Percentiles rank a stretch among this genome's conserved stretches.
Conservation (phyloP, 2,888 invertebrate genomes). For the Caenorhabditis virilis region DNA sequence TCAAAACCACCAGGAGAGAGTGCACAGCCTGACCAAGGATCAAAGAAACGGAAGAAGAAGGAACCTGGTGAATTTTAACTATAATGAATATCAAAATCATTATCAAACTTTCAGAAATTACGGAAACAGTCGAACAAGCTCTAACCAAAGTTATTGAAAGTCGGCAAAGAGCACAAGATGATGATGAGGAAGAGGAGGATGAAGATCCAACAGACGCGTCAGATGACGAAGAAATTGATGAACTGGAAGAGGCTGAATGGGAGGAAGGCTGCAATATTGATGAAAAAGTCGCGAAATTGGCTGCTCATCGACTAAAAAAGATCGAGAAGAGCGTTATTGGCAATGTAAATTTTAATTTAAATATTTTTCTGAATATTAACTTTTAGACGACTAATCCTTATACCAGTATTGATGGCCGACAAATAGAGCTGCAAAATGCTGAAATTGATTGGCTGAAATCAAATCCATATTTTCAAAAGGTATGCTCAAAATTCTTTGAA, state of each 20-base stretch:
- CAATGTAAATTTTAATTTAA: not conserved
- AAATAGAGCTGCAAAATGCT: slow-evolving; percentile 16
- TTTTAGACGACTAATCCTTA: not conserved
- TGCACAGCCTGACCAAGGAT: not conserved
- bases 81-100: not conserved
- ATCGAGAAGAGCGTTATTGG: not conserved
- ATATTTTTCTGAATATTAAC: not conserved
- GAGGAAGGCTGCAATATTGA: not conserved
- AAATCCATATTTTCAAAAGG: slow-evolving; percentile 29
- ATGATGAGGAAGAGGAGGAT: not conserved
- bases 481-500: not conserved
- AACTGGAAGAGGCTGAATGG: not conserved
- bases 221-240: not conserved
- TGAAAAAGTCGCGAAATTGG: not conserved
- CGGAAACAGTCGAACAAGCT: not conserved
- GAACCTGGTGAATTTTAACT: not conserved
- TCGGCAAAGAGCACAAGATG: not conserved
- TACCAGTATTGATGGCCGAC: slow-evolving; percentile 2
- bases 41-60: not conserved
- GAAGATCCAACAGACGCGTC: too few species aligned
- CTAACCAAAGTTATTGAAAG: not conserved
- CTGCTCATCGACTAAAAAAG: not conserved
- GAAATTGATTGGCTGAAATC: slow-evolving; percentile 23
- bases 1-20: not conserved
- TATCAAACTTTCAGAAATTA: not conserved